Percentiles rank a stretch among this genome's conserved stretches.
Conservation (phyloP, 2,113 vertebrate species). For the Herpetotheres cachinnans region DNA sequence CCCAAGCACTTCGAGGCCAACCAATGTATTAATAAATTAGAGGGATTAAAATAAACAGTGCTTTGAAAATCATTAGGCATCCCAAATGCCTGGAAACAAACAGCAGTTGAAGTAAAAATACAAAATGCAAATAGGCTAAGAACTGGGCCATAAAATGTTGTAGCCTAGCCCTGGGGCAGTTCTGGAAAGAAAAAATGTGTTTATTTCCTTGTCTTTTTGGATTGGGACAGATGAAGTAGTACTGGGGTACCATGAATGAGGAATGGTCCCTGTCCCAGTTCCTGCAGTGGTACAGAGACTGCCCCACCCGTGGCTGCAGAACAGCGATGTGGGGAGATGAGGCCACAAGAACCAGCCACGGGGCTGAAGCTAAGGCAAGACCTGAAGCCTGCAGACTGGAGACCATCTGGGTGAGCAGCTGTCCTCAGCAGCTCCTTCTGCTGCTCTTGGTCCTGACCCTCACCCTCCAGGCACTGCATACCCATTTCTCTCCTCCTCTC, state of each 20-base stretch:
- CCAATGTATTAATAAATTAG: conserved; percentile 61
- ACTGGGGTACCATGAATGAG: background rate
- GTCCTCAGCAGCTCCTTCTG: conserved; percentile 54
- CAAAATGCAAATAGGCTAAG: conserved; percentile 54
- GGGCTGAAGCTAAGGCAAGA: conserved; percentile 11
- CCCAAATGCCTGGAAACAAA: conserved; percentile 55
- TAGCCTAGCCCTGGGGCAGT: background rate
- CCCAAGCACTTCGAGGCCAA: conserved; percentile 50
- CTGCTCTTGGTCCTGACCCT: conserved; percentile 50
- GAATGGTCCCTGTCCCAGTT: background rate
- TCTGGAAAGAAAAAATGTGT: background rate
- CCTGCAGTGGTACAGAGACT: background rate
- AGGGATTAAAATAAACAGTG: conserved; percentile 65
- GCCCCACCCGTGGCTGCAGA: background rate
- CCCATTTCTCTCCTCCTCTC: background rate
- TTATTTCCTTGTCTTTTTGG: background rate
- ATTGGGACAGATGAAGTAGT: background rate
- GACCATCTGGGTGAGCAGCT: conserved; percentile 58
- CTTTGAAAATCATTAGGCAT: conserved; percentile 68
- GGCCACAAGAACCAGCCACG: background rate
- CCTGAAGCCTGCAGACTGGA: conserved; percentile 11
- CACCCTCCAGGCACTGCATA: conserved; percentile 45
- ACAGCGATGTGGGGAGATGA: background rate
- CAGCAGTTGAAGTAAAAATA: conserved; percentile 46
- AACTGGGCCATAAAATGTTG: conserved; percentile 57